Evolutionary conservation across 1,140 invertebrate genomes (phyloP).

Genomic region (Orchesella cincta): DNA sequence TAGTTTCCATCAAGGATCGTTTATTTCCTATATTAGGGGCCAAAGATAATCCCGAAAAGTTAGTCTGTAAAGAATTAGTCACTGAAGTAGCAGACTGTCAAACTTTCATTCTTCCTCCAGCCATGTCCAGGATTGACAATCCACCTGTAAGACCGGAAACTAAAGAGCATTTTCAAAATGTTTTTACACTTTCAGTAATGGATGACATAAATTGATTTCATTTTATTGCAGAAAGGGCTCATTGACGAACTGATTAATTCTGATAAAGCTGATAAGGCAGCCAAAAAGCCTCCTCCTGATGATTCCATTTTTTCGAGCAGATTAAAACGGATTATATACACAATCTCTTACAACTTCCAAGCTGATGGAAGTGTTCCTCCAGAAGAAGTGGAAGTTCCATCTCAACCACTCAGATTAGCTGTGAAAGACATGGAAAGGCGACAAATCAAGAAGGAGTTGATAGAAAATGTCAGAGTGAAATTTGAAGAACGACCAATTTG

Average conservation of each 20-base stretch:
- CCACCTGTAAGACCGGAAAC: constrained; percentile 31
- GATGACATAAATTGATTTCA: neutral
- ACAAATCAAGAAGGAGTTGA: constrained; percentile 57
- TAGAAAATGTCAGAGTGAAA: constrained; percentile 61
- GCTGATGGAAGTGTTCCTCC: constrained; percentile 3
- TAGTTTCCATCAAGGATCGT: constrained; percentile 66
- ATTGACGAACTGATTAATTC: constrained; percentile 8
- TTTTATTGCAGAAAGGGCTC: neutral
- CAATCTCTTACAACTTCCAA: constrained; percentile 40
- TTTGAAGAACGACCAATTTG: constrained; percentile 82
- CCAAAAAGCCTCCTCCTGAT: neutral
- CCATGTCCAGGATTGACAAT: constrained; percentile 37
- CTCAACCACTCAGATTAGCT: constrained; percentile 60
- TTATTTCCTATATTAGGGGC: constrained; percentile 63
- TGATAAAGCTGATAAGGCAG: constrained; percentile 6
- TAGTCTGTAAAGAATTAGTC: neutral
- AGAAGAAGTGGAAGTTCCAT: constrained; percentile 57
- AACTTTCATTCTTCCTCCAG: constrained; percentile 29
- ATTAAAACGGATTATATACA: constrained; percentile 38
- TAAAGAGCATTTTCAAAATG: too few species aligned
- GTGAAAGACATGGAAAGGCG: constrained; percentile 60
- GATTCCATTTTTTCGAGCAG: neutral
- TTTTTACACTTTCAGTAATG: neutral
- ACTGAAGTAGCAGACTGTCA: neutral
- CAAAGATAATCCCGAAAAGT: neutral